Base-by-base conservation (phyloP, 2,888 invertebrate species). In the Amphipyra tragopoginis region DNA sequence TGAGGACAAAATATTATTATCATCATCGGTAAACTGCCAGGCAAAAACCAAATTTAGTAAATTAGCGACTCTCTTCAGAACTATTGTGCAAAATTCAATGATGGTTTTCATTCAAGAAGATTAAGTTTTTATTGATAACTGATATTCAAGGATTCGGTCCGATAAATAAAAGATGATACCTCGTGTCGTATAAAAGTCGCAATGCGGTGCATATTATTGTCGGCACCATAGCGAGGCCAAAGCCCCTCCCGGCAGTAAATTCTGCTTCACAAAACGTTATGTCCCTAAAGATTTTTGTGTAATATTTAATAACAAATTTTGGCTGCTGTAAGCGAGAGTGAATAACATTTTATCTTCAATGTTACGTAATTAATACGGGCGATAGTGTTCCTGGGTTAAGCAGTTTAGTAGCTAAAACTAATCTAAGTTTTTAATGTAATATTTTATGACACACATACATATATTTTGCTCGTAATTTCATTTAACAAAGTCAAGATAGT, bases 181-280 rank as follows among this genome's bases (percentile, higher is more conserved):
- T 45, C 51, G 57, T 65, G 48, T 60, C 39, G 60, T 75, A 67
- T 74, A 72, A 77, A 77, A 81, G 82, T 79, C 83, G 82, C 83
- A 83, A 72, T 83, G 83, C 83, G 77, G 78, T 78, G 78, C 81
- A 77, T 75, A 69, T 65, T 67, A 63, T 56, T 70, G 48, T 57
- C 55, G 71, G 49, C 68, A 61, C 50, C 15, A 54, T 49, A 58
- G 52, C 70, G 71, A 60, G 66, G 75, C 72, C 68, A 66, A 72
- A 59, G 53, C 66, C 60, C 64, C 45, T 40, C 72, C 53, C 67
- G 59, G 59, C 62, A 61, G 70, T 79, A 81, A 80, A 79, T 79
- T 61, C 58, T 57, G 42, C 61, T 73, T 73, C 53, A 57, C 64
- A 47, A 65, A 72, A 67, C 54, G 59, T 69, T 65, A 70, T 62